Base-by-base conservation (phyloP, 2,113 vertebrate genomes). In the Uropsilus gracilis region DNA sequence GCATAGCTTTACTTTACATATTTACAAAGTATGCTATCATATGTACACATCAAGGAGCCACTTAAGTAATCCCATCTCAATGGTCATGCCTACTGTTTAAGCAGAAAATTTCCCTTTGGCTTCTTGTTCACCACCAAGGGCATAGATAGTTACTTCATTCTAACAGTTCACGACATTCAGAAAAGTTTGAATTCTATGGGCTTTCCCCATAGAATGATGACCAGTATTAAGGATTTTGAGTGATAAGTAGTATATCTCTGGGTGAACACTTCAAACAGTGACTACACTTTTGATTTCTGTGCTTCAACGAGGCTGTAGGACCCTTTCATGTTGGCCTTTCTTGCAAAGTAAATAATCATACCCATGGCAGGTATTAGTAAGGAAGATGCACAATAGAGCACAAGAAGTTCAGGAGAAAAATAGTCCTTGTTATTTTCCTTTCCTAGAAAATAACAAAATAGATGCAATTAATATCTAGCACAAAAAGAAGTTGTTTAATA, bases 271-370 rank as follows among this genome's bases (percentile, higher is more conserved):
- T 69, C 89, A 44, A 14, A 22, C 48, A 48, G 80, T 10, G 46
- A 2, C 98, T 97, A 98, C 90, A 98, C 98, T 97, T 98, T 98
- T 53, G 97, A 96, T 85, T 98, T 97, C 66, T 98, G 90, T 59
- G 98, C 98, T 78, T 98, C 97, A 32, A 98, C 98, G 7, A 98
- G 97, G 78, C 98, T 98, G 94, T 99, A 99, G 9, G 98, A 98
- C 28, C 98, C 98, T 94, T 98, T 98, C 95, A 98, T 95, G 83
- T 98, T 98, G 78, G 98, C 97, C 96, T 97, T 98, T 91, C 98
- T 98, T 71, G 98, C 98, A 77, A 98, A 87, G 59, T 98, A 98
- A 86, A 98, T 77, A 77, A 98, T 95, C 95, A 98, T 50, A 39
- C 98, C 98, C 48, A 87, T 93, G 68, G 92, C 84, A 13, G 98